Conservation (phyloP, 2,797 vertebrate species). For the Salarias fasciatus region DNA sequence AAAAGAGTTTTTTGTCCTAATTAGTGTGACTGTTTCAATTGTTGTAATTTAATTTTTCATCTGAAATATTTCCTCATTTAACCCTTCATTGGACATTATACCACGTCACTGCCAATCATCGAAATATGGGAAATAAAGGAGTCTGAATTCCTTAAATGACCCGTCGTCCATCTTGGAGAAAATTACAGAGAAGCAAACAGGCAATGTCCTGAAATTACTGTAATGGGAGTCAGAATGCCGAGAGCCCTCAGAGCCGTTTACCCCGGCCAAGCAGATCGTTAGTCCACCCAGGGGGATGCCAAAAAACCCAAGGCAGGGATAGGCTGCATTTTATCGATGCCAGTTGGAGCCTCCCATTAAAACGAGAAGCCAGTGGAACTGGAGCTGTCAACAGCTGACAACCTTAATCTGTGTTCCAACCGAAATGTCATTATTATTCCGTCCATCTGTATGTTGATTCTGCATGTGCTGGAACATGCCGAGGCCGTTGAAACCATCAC, state of each 20-base stretch:
- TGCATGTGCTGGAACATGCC: neutral
- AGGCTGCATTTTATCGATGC: conserved; percentile 27
- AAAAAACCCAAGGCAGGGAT: conserved; percentile 11
- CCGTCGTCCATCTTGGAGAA: neutral
- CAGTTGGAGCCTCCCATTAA: conserved; percentile 23
- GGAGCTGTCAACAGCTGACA: neutral
- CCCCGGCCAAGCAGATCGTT: conserved; percentile 27
- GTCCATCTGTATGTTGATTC: neutral
- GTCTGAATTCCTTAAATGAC: neutral
- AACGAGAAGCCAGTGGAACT: conserved; percentile 14
- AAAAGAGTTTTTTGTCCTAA: too few relatives aligned
- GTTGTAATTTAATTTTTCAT: too few relatives aligned
- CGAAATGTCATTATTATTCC: neutral
- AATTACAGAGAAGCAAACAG: conserved; percentile 3
- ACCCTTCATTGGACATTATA: too few relatives aligned
- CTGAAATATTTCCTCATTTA: too few relatives aligned
- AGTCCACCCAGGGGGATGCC: conserved; percentile 20
- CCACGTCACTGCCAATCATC: too few relatives aligned
- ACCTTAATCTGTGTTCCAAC: neutral
- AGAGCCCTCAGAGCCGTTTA: conserved; percentile 28
- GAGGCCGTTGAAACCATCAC: neutral
- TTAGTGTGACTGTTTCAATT: too few relatives aligned
- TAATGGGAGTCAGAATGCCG: conserved; percentile 1
- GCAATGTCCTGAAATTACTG: too few relatives aligned
- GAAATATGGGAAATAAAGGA: neutral